Evolutionary conservation across 2,797 vertebrate genomes (phyloP).

Genomic region (Onychomys torridus): DNA sequence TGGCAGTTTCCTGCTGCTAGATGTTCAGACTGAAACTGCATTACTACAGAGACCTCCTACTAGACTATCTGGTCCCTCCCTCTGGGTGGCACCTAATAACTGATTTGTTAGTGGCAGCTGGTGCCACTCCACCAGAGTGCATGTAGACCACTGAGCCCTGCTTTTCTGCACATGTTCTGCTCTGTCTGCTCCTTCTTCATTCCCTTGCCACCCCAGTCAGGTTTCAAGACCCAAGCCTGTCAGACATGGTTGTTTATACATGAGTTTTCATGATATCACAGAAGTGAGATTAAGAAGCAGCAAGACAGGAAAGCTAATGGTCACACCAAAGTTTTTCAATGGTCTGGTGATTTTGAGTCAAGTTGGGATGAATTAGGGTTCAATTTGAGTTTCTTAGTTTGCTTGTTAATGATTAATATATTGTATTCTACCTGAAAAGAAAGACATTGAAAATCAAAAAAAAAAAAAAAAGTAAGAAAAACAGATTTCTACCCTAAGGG

Average conservation of each 20-base stretch:
- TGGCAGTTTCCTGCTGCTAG: no score
- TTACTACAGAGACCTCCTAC: not conserved
- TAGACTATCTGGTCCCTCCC: not conserved
- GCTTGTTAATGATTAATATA: conserved; percentile 48
- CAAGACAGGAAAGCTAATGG: not conserved
- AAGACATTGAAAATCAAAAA: conserved; percentile 72
- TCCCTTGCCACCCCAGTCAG: no score
- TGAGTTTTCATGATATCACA: not conserved
- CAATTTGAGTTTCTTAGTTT: conserved; percentile 20
- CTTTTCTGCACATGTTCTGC: not conserved
- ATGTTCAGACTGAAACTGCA: not conserved
- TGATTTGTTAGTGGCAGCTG: not conserved
- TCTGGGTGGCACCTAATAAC: not conserved
- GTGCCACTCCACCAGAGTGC: not conserved
- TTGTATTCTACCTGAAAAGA: conserved; percentile 52
- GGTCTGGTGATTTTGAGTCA: not conserved
- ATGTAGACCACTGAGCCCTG: not conserved
- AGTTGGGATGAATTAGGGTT: not conserved
- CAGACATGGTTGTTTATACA: not conserved
- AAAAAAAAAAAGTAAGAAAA: conserved; percentile 75
- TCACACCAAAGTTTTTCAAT: not conserved
- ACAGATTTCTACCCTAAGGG: conserved; percentile 70
- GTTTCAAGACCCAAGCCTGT: not conserved
- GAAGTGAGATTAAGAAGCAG: not conserved
- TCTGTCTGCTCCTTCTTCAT: not conserved